phyloP scores from a whole-genome alignment of 2,888 invertebrate genomes.

The Sphinx pinastri region DNA sequence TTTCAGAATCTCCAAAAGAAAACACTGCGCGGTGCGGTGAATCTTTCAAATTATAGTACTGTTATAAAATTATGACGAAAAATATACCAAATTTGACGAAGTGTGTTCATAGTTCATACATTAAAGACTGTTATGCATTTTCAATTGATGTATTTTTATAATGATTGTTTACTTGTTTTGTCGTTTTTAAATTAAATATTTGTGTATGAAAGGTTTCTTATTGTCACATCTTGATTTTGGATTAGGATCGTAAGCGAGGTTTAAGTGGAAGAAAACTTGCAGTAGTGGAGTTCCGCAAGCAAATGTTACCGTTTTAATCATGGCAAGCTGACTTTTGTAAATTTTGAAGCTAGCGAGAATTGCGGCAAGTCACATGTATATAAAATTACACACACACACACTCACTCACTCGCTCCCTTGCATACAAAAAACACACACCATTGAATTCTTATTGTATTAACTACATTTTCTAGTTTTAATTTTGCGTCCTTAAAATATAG shows the following conservation, averaged over 20 bases:
- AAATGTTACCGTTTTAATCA: no score
- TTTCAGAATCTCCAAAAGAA: constrained; percentile 88
- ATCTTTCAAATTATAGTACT: constrained; percentile 85
- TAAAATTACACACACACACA: no score
- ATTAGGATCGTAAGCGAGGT: background rate
- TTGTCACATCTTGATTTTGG: background rate
- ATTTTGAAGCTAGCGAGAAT: no score
- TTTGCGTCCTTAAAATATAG: no score
- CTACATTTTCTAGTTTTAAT: no score
- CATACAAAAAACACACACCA: no score
- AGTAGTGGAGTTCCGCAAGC: no score
- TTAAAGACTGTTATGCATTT: constrained; percentile 34
- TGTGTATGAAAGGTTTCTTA: background rate
- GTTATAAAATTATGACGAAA: constrained; percentile 80
- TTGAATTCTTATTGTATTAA: no score
- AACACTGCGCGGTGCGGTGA: constrained; percentile 86
- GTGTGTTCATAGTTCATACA: constrained; percentile 38
- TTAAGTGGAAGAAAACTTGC: no score
- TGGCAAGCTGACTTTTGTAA: no score
- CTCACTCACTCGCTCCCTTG: no score
- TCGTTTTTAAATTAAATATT: constrained; percentile 33
- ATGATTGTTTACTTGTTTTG: constrained; percentile 34
- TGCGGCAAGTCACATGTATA: no score
- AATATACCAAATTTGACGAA: constrained; percentile 32
- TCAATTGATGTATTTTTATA: constrained; percentile 24